Percentiles rank a stretch among this genome's conserved stretches.
Evolutionary conservation across 2,797 vertebrate genomes (phyloP).

Genomic region (Sarcophilus harrisii): DNA sequence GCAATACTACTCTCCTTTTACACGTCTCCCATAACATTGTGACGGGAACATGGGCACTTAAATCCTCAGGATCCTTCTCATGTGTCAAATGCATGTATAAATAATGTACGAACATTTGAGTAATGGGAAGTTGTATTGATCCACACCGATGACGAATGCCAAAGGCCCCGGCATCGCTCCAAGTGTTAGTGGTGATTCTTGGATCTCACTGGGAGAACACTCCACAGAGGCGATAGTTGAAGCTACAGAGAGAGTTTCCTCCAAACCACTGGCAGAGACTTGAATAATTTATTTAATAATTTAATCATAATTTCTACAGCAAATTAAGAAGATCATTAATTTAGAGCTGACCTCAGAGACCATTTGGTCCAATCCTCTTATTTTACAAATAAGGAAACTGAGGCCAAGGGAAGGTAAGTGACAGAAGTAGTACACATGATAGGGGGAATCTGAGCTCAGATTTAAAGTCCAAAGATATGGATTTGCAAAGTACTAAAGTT

Average conservation of each 20-base stretch:
- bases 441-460: neutral
- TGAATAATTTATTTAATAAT: neutral
- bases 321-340: neutral
- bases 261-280: neutral
- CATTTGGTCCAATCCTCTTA: neutral
- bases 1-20: conserved; percentile 13
- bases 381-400: neutral
- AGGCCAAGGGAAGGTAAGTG: neutral
- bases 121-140: conserved; percentile 11
- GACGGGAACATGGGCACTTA: neutral
- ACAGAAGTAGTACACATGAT: neutral
- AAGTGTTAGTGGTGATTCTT: neutral
- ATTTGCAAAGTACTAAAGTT: neutral
- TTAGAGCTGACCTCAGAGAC: neutral
- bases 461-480: neutral
- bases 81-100: conserved; percentile 1
- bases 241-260: neutral
- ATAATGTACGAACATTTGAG: neutral
- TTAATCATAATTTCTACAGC: neutral
- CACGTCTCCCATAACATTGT: neutral
- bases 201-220: neutral
- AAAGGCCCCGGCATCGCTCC: neutral
- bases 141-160: conserved; percentile 5
- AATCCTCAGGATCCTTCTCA: neutral
- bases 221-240: neutral